These are phyloP conservation scores for Zosterops borbonicus DNA, from an alignment of 2,113 vertebrate species.

Conservation along the genomic window DNA sequence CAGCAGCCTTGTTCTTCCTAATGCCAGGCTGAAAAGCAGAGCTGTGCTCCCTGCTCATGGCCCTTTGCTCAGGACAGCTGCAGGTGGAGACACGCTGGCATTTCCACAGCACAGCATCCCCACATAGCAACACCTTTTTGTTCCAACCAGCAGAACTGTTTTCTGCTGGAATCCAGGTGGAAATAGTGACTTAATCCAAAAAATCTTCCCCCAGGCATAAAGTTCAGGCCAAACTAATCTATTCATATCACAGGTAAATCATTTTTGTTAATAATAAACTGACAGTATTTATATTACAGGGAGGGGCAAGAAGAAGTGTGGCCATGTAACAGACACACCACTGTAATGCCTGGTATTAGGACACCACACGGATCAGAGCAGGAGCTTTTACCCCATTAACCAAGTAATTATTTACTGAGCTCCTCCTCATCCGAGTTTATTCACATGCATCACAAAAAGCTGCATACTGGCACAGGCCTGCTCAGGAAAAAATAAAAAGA, in stretches of 20 bases:
- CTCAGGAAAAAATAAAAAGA: neutral
- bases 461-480: constrained; percentile 34
- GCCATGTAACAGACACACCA: neutral
- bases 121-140: neutral
- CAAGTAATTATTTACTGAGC: constrained; percentile 23
- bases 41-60: neutral
- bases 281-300: neutral
- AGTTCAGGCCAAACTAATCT: neutral
- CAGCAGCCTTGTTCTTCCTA: neutral
- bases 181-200: constrained; percentile 17
- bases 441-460: constrained; percentile 42
- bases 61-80: neutral
- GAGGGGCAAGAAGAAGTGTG: neutral
- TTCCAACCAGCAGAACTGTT: neutral
- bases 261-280: constrained; percentile 17
- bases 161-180: neutral
- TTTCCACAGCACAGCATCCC: neutral
- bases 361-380: neutral
- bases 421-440: constrained; percentile 17
- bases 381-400: neutral
- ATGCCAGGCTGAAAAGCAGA: neutral
- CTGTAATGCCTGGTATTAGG: neutral
- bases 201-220: constrained; percentile 14
- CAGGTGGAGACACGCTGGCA: neutral
- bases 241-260: constrained; percentile 1